Evolutionary conservation across 1,140 invertebrate genomes (phyloP), one percentile per base, ranked within the genome.

Genomic region (Apis florea): DNA sequence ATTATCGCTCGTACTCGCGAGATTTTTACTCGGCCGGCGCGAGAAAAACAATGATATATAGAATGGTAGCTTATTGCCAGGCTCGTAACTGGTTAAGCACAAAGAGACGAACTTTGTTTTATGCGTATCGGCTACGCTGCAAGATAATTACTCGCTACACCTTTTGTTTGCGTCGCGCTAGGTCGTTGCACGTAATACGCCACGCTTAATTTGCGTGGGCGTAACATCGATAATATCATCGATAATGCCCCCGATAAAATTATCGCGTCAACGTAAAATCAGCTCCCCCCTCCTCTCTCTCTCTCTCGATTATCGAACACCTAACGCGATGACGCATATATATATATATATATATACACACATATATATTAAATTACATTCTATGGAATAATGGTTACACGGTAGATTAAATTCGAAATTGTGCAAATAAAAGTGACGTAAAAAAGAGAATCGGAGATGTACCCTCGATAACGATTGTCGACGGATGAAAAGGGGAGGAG

Each of bases 1-100:
- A 84, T 87, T 83, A 87, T 84, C 69, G 85, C 54, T 56, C 71
- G 40, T 63, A 49, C 63, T 59, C 73, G 59, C 26, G 51, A 31
- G 54, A 80, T 53, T 47, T 71, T 76, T 71, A 40, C 31, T 61
- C 58, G 40, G n/a, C n/a, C 31, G 40, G 31, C 19, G 53, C 84
- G 67, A n/a, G 15, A 58, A 51, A 63, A 72, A 58, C 78, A 79
- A 81, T 76, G 81, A 77, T 73, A 86, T 61, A 13, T 47, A 69
- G 68, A 56, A 76, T 73, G 49, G 75, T 19, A 24, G 24, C n/a
- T 15, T 40, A 19, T 24, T 40, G 64, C n/a, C 40, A 49, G 40
- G 40, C 47, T 13, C 53, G 26, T 17, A 9, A 17, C 19, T 13
- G 49, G 40, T n/a, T 64, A 31, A 17, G 31, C 17, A 64, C 78